These are phyloP conservation scores for Drosophila mercatorum DNA, from an alignment of 2,888 invertebrate genomes.

Conservation along the genomic window DNA sequence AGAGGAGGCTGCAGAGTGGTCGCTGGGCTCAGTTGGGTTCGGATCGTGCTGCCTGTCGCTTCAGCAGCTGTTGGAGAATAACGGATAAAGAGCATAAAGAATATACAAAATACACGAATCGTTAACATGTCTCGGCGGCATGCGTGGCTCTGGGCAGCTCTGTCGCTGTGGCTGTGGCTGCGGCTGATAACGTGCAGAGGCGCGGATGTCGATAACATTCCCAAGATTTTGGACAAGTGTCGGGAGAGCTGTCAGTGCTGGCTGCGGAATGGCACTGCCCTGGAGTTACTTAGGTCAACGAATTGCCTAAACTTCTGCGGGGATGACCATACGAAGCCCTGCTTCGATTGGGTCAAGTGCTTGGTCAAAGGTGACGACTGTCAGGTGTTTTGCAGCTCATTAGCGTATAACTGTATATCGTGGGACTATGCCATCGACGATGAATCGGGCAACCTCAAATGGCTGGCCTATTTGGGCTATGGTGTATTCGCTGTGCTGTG, in stretches of 20 bases:
- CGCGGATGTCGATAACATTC: slow-evolving; percentile 7
- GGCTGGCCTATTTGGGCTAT: slow-evolving; percentile 1
- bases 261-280: slow-evolving; percentile 17
- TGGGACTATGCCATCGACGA: background rate
- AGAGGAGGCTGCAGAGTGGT: slow-evolving; percentile 1
- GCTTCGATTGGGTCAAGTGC: slow-evolving; percentile 31
- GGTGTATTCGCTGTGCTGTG: background rate
- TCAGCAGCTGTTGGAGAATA: background rate
- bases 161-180: slow-evolving; percentile 2
- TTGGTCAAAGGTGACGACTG: background rate
- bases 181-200: slow-evolving; percentile 10
- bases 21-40: slow-evolving; percentile 31
- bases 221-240: slow-evolving; percentile 14
- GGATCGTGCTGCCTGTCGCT: slow-evolving; percentile 21
- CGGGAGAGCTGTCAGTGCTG: slow-evolving; percentile 32
- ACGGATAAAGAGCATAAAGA: background rate
- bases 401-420: slow-evolving; percentile 21
- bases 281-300: slow-evolving; percentile 5
- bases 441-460: background rate
- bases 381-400: slow-evolving; percentile 14
- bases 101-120: background rate
- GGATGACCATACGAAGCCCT: slow-evolving; percentile 34
- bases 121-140: background rate
- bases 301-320: slow-evolving; percentile 29
- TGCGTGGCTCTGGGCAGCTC: background rate